phyloP scores from a whole-genome alignment of 2,888 invertebrate genomes.

The Cylloceria caligata region DNA sequence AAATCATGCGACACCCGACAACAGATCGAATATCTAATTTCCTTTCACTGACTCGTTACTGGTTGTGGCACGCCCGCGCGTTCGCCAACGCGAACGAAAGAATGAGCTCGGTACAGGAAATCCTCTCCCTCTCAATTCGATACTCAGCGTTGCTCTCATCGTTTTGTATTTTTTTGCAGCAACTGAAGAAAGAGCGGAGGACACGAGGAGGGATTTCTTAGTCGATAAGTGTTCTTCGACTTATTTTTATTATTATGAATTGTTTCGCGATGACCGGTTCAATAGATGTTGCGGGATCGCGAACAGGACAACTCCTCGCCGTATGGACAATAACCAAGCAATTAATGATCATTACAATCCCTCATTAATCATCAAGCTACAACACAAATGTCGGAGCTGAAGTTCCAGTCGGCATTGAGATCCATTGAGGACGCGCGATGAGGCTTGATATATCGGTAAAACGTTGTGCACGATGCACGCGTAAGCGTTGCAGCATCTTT shows the following conservation, averaged over 20 bases:
- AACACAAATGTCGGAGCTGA: conserved; percentile 25
- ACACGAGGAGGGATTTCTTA: conserved; percentile 37
- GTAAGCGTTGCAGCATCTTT: conserved; percentile 19
- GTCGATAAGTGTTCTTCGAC: conserved; percentile 35
- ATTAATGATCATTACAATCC: conserved; percentile 62
- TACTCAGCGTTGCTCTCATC: conserved; percentile 36
- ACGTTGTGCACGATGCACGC: background rate
- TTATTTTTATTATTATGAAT: conserved; percentile 56
- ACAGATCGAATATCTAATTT: conserved; percentile 78
- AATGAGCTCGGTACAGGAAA: conserved; percentile 46
- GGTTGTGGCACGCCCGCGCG: conserved; percentile 61
- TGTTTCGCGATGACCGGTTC: conserved; percentile 24
- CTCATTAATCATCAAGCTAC: conserved; percentile 60
- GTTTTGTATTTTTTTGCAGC: conserved; percentile 38
- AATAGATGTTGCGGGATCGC: conserved; percentile 23
- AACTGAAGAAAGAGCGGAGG: conserved; percentile 36
- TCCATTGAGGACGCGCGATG: conserved; percentile 31
- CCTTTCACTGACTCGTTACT: conserved; percentile 71
- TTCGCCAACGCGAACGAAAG: conserved; percentile 35
- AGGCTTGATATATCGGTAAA: conserved; percentile 57
- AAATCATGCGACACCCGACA: conserved; percentile 79
- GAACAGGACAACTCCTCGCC: conserved; percentile 34
- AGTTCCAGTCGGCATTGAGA: conserved; percentile 30
- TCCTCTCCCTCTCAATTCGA: conserved; percentile 50
- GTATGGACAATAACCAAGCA: conserved; percentile 60